A percentile compares a stretch with the other conserved stretches of the same genome.
phyloP scores from a whole-genome alignment of 2,113 vertebrate species.

The Ochotona curzoniae region DNA sequence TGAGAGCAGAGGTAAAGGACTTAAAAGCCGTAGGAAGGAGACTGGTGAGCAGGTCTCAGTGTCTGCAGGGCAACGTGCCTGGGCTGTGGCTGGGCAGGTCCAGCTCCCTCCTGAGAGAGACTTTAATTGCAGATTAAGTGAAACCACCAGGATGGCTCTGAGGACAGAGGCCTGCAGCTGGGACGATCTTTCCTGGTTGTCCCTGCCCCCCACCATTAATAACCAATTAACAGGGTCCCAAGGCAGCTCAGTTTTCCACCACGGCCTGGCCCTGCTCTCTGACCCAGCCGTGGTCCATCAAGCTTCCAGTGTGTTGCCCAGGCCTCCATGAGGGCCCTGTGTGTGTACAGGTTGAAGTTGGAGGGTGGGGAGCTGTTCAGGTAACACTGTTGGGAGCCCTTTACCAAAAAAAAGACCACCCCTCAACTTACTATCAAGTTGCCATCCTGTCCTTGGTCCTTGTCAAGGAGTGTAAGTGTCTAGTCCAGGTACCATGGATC shows the following conservation, averaged over 20 bases:
- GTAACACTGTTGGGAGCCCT: background rate
- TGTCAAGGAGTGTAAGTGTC: background rate
- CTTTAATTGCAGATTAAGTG: slow-evolving; percentile 71
- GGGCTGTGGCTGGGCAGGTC: slow-evolving; percentile 12
- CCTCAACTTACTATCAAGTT: background rate
- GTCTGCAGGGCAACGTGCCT: slow-evolving; percentile 44
- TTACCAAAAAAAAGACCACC: background rate
- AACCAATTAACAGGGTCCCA: slow-evolving; percentile 52
- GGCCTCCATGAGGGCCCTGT: background rate
- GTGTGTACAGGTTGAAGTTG: too few species aligned
- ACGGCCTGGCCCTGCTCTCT: slow-evolving; percentile 35
- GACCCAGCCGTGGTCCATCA: slow-evolving; percentile 1
- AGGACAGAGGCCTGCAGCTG: slow-evolving; percentile 8
- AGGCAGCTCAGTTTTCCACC: slow-evolving; percentile 29
- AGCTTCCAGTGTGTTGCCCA: background rate
- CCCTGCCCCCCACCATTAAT: background rate
- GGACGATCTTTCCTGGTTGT: background rate
- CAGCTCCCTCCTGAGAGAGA: slow-evolving; percentile 33
- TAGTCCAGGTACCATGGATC: background rate
- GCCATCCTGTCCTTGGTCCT: background rate
- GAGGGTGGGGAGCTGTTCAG: background rate
- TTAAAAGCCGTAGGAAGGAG: background rate
- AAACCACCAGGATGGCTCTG: slow-evolving; percentile 51
- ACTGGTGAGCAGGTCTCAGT: background rate
- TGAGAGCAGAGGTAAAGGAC: slow-evolving; percentile 48